Percentiles rank a stretch among this genome's conserved stretches.
These are phyloP conservation scores for Xiphophorus birchmanni DNA, from an alignment of 2,797 vertebrate species.

Conservation along the genomic window DNA sequence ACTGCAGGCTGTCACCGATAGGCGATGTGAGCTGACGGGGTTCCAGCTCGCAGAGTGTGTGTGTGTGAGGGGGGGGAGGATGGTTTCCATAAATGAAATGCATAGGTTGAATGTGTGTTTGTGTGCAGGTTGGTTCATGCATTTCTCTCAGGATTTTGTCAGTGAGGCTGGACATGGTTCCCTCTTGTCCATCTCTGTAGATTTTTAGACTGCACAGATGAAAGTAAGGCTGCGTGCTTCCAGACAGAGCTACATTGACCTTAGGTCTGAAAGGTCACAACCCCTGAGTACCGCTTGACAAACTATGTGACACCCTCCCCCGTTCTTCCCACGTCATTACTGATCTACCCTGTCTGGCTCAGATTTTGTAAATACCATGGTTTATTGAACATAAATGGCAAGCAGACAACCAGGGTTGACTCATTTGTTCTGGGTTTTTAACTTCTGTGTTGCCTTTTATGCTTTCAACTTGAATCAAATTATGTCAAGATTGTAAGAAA, in stretches of 20 bases:
- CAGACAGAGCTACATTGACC: slow-evolving; percentile 9
- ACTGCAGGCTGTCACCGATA: slow-evolving; percentile 42
- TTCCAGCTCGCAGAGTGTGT: slow-evolving; percentile 7
- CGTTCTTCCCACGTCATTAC: neutral
- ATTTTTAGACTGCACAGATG: slow-evolving; percentile 15
- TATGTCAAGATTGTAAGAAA: slow-evolving; percentile 33
- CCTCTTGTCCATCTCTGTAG: slow-evolving; percentile 4
- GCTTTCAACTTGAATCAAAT: slow-evolving; percentile 45
- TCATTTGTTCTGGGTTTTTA: slow-evolving; percentile 30
- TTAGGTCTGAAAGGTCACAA: slow-evolving; percentile 15
- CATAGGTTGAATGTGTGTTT: neutral
- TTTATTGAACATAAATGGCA: slow-evolving; percentile 35
- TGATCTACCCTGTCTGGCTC: slow-evolving; percentile 10
- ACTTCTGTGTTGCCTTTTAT: slow-evolving; percentile 30
- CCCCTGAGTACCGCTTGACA: neutral
- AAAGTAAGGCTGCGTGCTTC: slow-evolving; percentile 11
- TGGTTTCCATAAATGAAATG: neutral
- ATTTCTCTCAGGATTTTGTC: slow-evolving; percentile 12
- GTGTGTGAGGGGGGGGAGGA: neutral
- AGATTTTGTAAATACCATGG: slow-evolving; percentile 19
- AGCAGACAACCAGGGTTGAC: slow-evolving; percentile 9
- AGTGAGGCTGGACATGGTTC: slow-evolving; percentile 19
- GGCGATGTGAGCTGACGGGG: slow-evolving; percentile 7
- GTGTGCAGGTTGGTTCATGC: neutral
- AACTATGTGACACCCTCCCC: neutral